A percentile compares a stretch with the other conserved stretches of the same genome.
Conservation (phyloP, 2,888 invertebrate species). For the Apamea sordens region DNA sequence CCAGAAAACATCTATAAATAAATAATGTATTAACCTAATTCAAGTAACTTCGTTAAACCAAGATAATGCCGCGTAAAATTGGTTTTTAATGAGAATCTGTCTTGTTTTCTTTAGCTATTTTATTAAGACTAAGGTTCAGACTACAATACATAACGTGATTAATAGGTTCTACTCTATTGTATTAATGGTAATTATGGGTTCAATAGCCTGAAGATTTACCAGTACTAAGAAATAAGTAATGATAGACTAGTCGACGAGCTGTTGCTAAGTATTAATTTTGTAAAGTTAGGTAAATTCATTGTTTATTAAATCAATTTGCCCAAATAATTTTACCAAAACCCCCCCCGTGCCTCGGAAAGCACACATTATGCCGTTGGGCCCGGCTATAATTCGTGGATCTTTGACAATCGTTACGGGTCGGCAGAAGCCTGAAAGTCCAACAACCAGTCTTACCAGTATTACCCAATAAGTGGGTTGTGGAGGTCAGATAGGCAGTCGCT, state of each 20-base stretch:
- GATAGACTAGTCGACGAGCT: neutral
- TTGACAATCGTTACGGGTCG: too few relatives aligned
- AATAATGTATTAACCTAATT: neutral
- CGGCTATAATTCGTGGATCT: too few relatives aligned
- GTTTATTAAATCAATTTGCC: too few relatives aligned
- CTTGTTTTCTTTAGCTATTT: neutral
- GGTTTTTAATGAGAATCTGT: neutral
- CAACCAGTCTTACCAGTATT: too few relatives aligned
- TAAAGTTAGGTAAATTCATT: neutral
- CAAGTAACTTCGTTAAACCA: conserved; percentile 8
- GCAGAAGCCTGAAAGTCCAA: too few relatives aligned
- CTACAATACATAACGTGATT: conserved; percentile 3
- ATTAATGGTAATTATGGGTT: neutral
- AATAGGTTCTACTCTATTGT: conserved; percentile 11
- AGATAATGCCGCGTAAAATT: neutral
- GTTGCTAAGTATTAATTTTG: neutral
- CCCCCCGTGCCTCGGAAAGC: too few relatives aligned
- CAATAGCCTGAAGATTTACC: neutral
- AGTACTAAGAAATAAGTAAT: neutral
- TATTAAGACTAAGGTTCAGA: neutral
- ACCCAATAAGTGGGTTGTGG: too few relatives aligned
- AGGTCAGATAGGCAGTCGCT: too few relatives aligned
- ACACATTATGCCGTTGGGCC: too few relatives aligned
- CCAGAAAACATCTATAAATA: neutral
- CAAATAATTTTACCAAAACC: too few relatives aligned